These are phyloP conservation scores for Glaucidium brasilianum DNA, from an alignment of 2,113 vertebrate species.

Conservation along the genomic window DNA sequence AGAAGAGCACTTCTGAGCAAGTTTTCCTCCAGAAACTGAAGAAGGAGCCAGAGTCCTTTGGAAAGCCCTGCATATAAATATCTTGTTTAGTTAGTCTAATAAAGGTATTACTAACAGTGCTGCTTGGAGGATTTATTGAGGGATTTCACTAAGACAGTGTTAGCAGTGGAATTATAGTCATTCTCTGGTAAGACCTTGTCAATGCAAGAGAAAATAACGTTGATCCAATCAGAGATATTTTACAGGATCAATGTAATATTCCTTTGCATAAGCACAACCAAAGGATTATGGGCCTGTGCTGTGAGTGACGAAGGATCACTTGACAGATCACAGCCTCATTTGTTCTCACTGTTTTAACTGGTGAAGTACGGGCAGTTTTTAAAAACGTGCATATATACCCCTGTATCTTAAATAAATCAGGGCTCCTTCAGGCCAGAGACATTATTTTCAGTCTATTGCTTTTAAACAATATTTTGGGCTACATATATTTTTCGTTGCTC, in stretches of 20 bases:
- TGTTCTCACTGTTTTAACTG: constrained; percentile 25
- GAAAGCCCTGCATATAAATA: constrained; percentile 60
- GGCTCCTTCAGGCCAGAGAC: not conserved
- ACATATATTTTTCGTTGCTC: not conserved
- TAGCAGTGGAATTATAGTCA: constrained; percentile 69
- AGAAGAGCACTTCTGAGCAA: not conserved
- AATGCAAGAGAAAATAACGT: constrained; percentile 59
- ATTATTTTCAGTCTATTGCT: not conserved
- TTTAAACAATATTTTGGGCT: constrained; percentile 13
- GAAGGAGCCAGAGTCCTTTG: not conserved
- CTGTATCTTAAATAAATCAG: not conserved
- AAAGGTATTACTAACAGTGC: constrained; percentile 67
- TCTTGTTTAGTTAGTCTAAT: constrained; percentile 71
- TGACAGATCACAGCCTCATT: constrained; percentile 48
- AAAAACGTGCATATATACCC: not conserved
- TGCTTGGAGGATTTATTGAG: constrained; percentile 75
- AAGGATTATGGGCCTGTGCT: constrained; percentile 44
- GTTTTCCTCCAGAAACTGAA: constrained; percentile 18
- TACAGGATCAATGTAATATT: constrained; percentile 68
- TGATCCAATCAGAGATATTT: constrained; percentile 72
- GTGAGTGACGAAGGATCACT: constrained; percentile 35
- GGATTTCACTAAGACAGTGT: constrained; percentile 73
- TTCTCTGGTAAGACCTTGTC: constrained; percentile 64
- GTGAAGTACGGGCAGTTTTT: not conserved
- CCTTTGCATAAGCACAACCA: constrained; percentile 42